Evolutionary conservation across 2,888 invertebrate species (phyloP).

Genomic region (Agrotis exclamationis): DNA sequence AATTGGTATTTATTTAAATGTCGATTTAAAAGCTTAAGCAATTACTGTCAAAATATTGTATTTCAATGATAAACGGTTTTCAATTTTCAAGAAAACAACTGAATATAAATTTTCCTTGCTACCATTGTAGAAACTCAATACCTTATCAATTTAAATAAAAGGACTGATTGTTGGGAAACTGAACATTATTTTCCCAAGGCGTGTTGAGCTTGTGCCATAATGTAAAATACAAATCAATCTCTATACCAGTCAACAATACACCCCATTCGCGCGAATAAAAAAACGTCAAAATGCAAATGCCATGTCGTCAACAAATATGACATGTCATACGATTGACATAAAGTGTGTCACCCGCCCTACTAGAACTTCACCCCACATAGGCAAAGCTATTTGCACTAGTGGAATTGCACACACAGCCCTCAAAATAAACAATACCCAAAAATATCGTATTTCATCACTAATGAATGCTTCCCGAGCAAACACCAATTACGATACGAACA

Average conservation of each 20-base stretch:
- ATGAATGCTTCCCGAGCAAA: conserved; percentile 84
- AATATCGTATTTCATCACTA: conserved; percentile 88
- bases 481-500: conserved; percentile 84
- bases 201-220: background rate
- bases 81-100: conserved; percentile 1
- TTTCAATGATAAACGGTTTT: conserved; percentile 11
- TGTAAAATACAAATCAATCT: background rate
- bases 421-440: conserved; percentile 74
- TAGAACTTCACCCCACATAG: background rate
- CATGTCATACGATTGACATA: conserved; percentile 9
- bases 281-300: background rate
- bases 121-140: too few relatives aligned
- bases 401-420: conserved; percentile 53
- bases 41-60: conserved; percentile 28
- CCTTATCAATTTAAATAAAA: too few relatives aligned
- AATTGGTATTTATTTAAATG: conserved; percentile 32
- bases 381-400: conserved; percentile 15
- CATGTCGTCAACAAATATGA: background rate
- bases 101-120: conserved; percentile 8
- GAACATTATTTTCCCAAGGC: background rate
- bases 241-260: background rate
- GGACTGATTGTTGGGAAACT: too few relatives aligned
- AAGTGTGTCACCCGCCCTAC: conserved; percentile 15
- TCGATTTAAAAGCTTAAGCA: conserved; percentile 21
- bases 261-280: background rate